Evolutionary conservation across 2,113 vertebrate genomes (phyloP).

Genomic region (Corapipo altera): DNA sequence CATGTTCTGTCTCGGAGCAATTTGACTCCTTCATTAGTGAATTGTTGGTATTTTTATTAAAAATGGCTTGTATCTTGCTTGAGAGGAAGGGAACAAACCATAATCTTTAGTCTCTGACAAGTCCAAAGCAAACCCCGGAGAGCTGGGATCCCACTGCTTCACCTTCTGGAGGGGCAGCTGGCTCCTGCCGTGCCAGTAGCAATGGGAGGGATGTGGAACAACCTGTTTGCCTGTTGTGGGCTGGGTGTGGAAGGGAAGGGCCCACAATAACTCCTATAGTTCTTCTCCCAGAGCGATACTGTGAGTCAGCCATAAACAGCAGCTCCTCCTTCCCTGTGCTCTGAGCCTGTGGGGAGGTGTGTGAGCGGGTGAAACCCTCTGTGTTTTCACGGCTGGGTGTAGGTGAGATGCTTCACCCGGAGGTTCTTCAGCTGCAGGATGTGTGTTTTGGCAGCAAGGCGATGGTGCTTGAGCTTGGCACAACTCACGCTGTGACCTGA

Average conservation of each 20-base stretch:
- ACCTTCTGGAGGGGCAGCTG: background rate
- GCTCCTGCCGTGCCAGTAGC: background rate
- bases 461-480: accelerated
- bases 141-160: background rate
- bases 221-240: conserved; percentile 15
- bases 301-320: conserved; percentile 39
- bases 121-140: background rate
- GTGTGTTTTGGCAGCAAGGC: background rate
- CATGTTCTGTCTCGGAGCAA: accelerated
- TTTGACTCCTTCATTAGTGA: accelerated
- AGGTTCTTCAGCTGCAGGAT: background rate
- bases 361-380: background rate
- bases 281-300: conserved; percentile 8
- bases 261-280: background rate
- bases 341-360: background rate
- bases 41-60: background rate
- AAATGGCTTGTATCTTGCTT: accelerated
- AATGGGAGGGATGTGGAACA: conserved; percentile 9
- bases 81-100: accelerated
- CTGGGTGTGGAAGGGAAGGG: conserved; percentile 57
- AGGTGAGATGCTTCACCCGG: background rate
- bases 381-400: background rate
- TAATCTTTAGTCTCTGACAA: background rate
- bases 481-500: accelerated
- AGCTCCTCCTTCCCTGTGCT: background rate